Conservation (phyloP, 1,140 invertebrate species). For the Theocolax elegans region DNA sequence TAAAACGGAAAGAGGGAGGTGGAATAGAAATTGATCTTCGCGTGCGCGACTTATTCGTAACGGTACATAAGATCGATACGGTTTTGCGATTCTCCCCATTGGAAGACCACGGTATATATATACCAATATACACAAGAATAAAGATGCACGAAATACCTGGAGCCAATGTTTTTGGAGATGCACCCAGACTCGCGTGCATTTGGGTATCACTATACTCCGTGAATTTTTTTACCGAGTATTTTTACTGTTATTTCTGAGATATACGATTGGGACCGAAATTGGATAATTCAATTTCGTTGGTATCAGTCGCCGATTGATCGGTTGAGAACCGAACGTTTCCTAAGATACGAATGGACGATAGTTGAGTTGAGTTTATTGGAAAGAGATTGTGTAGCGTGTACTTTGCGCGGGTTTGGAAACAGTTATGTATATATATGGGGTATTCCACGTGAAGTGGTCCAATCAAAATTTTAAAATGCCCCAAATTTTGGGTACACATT, state of each 20-base stretch:
- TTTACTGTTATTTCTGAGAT: slow-evolving; percentile 23
- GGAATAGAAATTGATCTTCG: slow-evolving; percentile 21
- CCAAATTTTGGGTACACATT: too few species aligned
- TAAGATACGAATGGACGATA: slow-evolving; percentile 12
- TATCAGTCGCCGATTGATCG: slow-evolving; percentile 12
- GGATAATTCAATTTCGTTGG: slow-evolving; percentile 25
- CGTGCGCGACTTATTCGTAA: slow-evolving; percentile 39
- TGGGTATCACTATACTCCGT: too few species aligned
- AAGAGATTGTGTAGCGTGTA: neutral
- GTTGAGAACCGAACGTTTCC: neutral
- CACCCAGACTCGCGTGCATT: neutral
- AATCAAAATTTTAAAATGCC: too few species aligned
- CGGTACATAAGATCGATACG: slow-evolving; percentile 38
- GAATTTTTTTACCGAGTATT: slow-evolving; percentile 17
- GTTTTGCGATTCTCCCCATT: slow-evolving; percentile 14
- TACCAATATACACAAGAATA: slow-evolving; percentile 1
- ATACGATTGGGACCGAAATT: slow-evolving; percentile 5
- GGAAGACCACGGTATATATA: neutral
- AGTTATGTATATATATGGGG: too few species aligned
- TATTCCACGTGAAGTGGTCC: too few species aligned
- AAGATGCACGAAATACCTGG: slow-evolving; percentile 24
- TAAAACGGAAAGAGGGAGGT: slow-evolving; percentile 3
- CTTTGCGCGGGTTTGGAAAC: neutral
- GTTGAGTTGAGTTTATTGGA: neutral
- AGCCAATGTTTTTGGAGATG: slow-evolving; percentile 6